Percentiles rank a stretch among this genome's conserved stretches.
Conservation (phyloP, 2,888 invertebrate genomes). For the Epinotia brunnichana region DNA sequence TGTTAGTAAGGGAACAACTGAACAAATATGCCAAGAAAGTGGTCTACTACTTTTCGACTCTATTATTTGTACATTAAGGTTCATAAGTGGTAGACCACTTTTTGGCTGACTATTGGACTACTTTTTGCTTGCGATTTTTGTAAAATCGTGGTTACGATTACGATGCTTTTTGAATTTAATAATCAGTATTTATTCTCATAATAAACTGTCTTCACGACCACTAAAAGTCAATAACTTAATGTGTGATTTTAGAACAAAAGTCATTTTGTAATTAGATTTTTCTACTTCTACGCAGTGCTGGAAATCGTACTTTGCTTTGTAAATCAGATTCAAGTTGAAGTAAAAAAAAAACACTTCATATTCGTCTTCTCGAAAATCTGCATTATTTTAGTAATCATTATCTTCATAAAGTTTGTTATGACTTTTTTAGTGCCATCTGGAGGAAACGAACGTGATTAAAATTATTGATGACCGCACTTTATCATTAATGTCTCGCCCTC, state of each 20-base stretch:
- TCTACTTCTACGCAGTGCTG: not conserved
- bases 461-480: slow-evolving; percentile 16
- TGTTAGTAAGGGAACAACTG: slow-evolving; percentile 5
- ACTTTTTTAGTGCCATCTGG: slow-evolving; percentile 22
- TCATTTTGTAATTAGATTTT: not conserved
- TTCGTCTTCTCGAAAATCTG: not conserved
- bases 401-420: slow-evolving; percentile 13
- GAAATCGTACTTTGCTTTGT: slow-evolving; percentile 6
- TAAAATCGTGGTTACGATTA: too few relatives aligned
- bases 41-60: too few relatives aligned
- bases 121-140: not conserved
- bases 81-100: too few relatives aligned
- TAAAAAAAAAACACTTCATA: not conserved
- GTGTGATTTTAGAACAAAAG: not conserved
- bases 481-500: slow-evolving; percentile 21
- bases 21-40: not conserved
- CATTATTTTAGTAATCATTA: slow-evolving; percentile 20
- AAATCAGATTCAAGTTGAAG: slow-evolving; percentile 10
- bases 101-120: not conserved
- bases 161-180: not conserved
- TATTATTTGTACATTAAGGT: too few relatives aligned
- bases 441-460: slow-evolving; percentile 12
- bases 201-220: not conserved
- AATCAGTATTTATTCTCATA: not conserved
- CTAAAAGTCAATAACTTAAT: not conserved